Conservation (phyloP, 2,113 vertebrate species). For the Labrus mixtus region DNA sequence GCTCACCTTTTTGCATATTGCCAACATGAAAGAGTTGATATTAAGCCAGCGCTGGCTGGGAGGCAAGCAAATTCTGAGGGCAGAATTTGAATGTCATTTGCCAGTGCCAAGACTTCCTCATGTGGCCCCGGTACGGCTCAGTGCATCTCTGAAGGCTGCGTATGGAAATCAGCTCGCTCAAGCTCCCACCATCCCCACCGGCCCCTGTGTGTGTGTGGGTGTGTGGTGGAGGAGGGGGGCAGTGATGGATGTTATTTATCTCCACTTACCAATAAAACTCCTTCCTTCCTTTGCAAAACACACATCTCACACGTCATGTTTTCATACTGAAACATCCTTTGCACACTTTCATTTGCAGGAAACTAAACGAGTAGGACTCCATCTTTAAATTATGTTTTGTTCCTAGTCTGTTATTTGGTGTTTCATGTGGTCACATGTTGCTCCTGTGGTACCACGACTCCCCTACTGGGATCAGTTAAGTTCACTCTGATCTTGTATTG, state of each 20-base stretch:
- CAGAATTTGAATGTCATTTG: constrained; percentile 87
- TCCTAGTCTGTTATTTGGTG: accelerated
- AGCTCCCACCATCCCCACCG: constrained; percentile 34
- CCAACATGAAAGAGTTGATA: constrained; percentile 84
- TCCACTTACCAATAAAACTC: constrained; percentile 12
- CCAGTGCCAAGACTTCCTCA: constrained; percentile 84
- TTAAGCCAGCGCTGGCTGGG: constrained; percentile 70
- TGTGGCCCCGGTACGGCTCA: constrained; percentile 76
- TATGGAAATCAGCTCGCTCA: constrained; percentile 79
- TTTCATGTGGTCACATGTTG: background rate
- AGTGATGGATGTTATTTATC: constrained; percentile 8
- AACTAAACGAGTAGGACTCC: background rate
- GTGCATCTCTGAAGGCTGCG: constrained; percentile 80
- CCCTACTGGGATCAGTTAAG: background rate
- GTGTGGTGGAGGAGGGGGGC: background rate
- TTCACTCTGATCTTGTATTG: background rate
- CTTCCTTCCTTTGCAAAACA: constrained; percentile 53
- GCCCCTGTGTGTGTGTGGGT: constrained; percentile 13
- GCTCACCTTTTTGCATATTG: constrained; percentile 80
- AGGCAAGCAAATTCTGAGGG: constrained; percentile 84
- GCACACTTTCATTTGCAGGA: background rate
- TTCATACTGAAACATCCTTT: background rate
- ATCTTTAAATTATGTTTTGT: background rate
- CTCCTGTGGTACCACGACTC: background rate
- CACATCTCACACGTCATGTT: background rate